Evolutionary conservation across 2,113 vertebrate genomes (phyloP), one percentile per base, ranked within the genome.

Genomic region (Gambusia holbrooki): DNA sequence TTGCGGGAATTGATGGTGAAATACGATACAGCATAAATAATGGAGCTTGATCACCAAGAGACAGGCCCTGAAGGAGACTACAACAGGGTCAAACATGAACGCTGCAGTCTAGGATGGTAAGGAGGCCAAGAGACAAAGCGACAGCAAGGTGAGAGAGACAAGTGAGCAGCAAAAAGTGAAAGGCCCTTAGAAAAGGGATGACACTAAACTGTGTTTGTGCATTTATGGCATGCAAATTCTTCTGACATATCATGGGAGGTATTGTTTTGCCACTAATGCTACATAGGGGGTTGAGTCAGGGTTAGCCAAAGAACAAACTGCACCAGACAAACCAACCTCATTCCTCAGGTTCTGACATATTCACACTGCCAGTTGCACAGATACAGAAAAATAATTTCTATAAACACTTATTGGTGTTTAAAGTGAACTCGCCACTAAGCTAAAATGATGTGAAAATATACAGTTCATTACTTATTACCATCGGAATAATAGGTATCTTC

Each of bases 11-110:
- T 88, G 90, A 93, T 93, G 91, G 88, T 76, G 91, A 85, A 93
- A 94, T 79, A 79, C 71, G 84, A 95, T 91, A 89, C 87, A 80
- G 90, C 84, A 92, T 93, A 91, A 93, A 94, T 92, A 94, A 93
- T 93, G 87, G 89, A 91, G 89, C 89, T 81, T 81, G 86, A 93
- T 92, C 90, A 88, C 84, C 77, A 79, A 76, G 81, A 84, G 71
- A 83, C 72, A 71, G 82, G 68, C 74, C 81, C 77, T 82, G 83
- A 89, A 86, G 75, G 86, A 91, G 91, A 90, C 83, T 70, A 83
- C 22, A 75, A 89, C 87, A 81, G 82, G 87, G 89, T 88, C 84
- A 90, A 89, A 88, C 87, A 88, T 54, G 76, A 82, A 74, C 73
- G 88, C 77, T 85, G 80, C 80, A 87, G 89, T 76, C 64, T 29